Evolutionary conservation across 1,140 invertebrate genomes (phyloP).

Genomic region (Neotoxoptera formosana): DNA sequence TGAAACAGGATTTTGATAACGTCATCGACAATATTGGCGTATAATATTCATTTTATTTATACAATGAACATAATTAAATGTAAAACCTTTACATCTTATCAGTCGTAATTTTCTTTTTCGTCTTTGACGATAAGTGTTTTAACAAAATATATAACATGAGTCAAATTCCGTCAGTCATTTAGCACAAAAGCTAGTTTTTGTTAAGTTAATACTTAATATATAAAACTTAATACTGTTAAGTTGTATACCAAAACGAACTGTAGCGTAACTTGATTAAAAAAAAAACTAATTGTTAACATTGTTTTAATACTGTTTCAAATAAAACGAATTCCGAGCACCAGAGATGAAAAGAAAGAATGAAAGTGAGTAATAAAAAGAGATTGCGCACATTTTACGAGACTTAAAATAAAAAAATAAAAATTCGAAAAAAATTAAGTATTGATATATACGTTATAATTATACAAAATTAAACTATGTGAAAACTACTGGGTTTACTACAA

Average conservation of each 20-base stretch:
- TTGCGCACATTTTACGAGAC: neutral
- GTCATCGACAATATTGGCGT: neutral
- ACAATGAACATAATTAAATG: neutral
- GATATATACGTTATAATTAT: neutral
- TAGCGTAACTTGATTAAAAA: neutral
- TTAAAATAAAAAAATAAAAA: neutral
- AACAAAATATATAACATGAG: neutral
- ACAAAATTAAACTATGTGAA: too few relatives aligned
- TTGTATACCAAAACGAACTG: neutral
- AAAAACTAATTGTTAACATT: neutral
- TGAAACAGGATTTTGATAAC: neutral
- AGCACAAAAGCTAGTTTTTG: too few relatives aligned
- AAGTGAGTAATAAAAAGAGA: neutral
- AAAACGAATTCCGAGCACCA: neutral
- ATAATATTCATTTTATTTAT: neutral
- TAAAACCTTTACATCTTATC: neutral
- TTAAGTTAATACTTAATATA: too few relatives aligned
- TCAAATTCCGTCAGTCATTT: neutral
- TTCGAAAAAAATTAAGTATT: neutral
- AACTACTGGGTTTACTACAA: too few relatives aligned
- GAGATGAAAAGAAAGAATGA: neutral
- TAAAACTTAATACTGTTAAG: too few relatives aligned
- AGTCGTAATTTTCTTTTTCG: neutral
- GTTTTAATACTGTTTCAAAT: neutral
- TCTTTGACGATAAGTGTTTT: neutral